phyloP scores from a whole-genome alignment of 2,113 vertebrate genomes.

The Pseudopipra pipra region DNA sequence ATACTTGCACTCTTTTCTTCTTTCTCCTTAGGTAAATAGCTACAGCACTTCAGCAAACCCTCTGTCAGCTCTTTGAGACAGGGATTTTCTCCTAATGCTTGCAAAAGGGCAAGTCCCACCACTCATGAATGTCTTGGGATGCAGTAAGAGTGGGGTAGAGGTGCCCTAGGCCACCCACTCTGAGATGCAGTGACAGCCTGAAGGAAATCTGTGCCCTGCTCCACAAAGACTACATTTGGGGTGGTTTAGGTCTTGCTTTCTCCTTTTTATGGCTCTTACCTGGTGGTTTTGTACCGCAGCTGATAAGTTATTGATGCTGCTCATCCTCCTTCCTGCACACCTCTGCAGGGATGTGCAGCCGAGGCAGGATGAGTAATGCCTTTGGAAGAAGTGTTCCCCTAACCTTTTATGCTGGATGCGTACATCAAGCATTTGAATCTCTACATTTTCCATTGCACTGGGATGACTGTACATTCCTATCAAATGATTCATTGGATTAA shows the following conservation, averaged over 20 bases:
- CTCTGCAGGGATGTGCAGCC: constrained; percentile 30
- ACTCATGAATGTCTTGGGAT: fast-evolving
- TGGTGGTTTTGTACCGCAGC: not conserved
- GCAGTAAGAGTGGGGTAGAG: not conserved
- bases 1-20: not conserved
- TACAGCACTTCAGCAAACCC: not conserved
- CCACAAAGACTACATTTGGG: not conserved
- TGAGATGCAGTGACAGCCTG: not conserved
- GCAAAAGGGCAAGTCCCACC: fast-evolving
- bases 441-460: constrained; percentile 45
- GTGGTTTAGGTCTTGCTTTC: not conserved
- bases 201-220: not conserved
- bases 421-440: constrained; percentile 33
- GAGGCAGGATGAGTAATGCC: constrained; percentile 65
- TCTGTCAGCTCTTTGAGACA: not conserved
- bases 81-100: not conserved
- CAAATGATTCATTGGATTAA: constrained; percentile 66
- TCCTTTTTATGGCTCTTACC: not conserved
- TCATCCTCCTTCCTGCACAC: constrained; percentile 11
- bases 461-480: constrained; percentile 64
- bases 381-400: constrained; percentile 52
- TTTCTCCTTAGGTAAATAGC: not conserved
- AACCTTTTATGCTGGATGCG: constrained; percentile 62
- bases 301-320: not conserved
- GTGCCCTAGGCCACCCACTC: not conserved